phyloP scores from a whole-genome alignment of 2,888 invertebrate genomes.

The Automeris io region DNA sequence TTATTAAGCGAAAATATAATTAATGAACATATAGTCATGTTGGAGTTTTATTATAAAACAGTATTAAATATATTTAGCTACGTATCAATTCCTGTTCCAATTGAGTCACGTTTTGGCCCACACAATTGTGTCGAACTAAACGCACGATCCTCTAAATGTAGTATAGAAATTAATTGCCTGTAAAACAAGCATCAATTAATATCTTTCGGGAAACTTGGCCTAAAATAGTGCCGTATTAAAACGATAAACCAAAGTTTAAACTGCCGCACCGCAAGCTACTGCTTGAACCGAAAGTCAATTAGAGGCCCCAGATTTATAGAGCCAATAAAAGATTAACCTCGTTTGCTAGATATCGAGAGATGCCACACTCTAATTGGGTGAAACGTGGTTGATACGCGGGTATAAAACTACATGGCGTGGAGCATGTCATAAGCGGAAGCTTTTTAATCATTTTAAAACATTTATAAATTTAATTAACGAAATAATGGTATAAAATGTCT shows the following conservation, averaged over 20 bases:
- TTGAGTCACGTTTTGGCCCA: too few species aligned
- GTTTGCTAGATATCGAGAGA: constrained; percentile 14
- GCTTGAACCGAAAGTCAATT: constrained; percentile 22
- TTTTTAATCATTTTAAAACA: not conserved
- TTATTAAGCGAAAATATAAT: too few species aligned
- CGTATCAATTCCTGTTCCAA: too few species aligned
- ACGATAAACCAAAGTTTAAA: constrained; percentile 13
- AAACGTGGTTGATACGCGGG: constrained; percentile 19
- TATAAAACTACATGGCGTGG: constrained; percentile 14
- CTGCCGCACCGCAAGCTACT: constrained; percentile 1
- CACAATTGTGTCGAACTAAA: too few species aligned
- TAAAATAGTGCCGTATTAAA: constrained; percentile 4
- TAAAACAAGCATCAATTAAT: not conserved
- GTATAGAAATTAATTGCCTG: not conserved
- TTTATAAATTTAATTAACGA: too few species aligned
- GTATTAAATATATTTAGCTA: too few species aligned
- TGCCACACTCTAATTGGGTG: constrained; percentile 31
- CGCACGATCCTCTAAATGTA: too few species aligned
- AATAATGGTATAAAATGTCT: too few species aligned
- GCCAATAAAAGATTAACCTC: constrained; percentile 40
- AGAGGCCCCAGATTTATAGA: constrained; percentile 24
- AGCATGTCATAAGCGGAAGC: not conserved
- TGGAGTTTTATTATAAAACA: too few species aligned
- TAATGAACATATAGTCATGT: too few species aligned
- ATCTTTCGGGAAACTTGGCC: not conserved